These are phyloP conservation scores for Percina caprodes DNA, from an alignment of 2,113 vertebrate species.

Conservation along the genomic window DNA sequence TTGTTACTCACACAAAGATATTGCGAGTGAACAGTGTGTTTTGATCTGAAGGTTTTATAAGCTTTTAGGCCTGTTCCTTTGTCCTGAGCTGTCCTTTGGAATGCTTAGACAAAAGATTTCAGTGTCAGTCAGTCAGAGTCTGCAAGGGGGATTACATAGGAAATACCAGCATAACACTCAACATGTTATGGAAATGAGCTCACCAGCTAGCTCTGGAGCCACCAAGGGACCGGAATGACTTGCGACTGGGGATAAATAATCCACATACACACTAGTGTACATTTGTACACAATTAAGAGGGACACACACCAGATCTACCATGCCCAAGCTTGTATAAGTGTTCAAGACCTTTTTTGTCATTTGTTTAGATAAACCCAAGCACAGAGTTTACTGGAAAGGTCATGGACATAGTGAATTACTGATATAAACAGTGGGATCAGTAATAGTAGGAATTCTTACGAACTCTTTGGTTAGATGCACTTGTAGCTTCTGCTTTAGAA, in stretches of 20 bases:
- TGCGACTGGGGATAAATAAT: slow-evolving; percentile 23
- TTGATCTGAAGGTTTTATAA: slow-evolving; percentile 62
- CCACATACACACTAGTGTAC: slow-evolving; percentile 19
- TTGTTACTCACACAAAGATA: slow-evolving; percentile 37
- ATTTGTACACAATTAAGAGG: slow-evolving; percentile 16
- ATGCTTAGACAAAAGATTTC: slow-evolving; percentile 48
- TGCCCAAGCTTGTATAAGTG: background rate
- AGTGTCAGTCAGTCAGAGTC: slow-evolving; percentile 35
- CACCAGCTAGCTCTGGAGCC: slow-evolving; percentile 15
- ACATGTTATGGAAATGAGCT: slow-evolving; percentile 43
- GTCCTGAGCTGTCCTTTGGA: slow-evolving; percentile 53
- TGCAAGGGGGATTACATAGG: slow-evolving; percentile 25
- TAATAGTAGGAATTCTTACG: slow-evolving; percentile 17
- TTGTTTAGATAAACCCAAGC: slow-evolving; percentile 64
- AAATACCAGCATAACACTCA: slow-evolving; percentile 41
- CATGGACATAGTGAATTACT: slow-evolving; percentile 12
- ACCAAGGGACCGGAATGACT: slow-evolving; percentile 9
- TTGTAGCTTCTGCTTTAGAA: slow-evolving; percentile 24
- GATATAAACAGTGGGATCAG: slow-evolving; percentile 58
- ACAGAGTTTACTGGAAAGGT: slow-evolving; percentile 60
- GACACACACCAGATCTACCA: slow-evolving; percentile 30
- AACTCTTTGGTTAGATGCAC: slow-evolving; percentile 24
- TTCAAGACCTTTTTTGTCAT: slow-evolving; percentile 51
- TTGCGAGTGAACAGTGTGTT: slow-evolving; percentile 33
- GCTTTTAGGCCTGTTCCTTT: slow-evolving; percentile 64